Evolutionary conservation across 1,140 invertebrate species (phyloP).

Genomic region (Pogonognathellus flavescens): DNA sequence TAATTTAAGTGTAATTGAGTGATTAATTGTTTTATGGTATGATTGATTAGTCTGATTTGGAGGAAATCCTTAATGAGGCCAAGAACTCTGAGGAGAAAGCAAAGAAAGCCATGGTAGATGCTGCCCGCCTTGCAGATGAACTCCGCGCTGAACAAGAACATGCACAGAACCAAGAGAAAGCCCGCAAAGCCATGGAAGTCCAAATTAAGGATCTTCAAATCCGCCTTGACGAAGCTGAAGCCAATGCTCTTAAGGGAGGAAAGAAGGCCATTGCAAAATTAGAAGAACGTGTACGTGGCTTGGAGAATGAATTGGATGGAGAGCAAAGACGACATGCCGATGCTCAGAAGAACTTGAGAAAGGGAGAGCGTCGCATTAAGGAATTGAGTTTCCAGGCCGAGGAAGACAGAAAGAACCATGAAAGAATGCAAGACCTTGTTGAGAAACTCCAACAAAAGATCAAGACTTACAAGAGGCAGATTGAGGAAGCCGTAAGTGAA

Average conservation of each 20-base stretch:
- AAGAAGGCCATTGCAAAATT: conserved; percentile 97
- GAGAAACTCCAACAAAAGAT: conserved; percentile 99
- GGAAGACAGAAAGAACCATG: conserved; percentile 97
- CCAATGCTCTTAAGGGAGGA: conserved; percentile 96
- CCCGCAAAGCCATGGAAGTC: conserved; percentile 95
- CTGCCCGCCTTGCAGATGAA: conserved; percentile 96
- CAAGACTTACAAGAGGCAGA: conserved; percentile 99
- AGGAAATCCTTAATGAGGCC: conserved; percentile 95
- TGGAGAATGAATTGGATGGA: conserved; percentile 97
- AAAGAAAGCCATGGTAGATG: conserved; percentile 98
- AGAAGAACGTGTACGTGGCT: conserved; percentile 93
- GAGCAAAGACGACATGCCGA: conserved; percentile 98
- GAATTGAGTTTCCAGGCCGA: conserved; percentile 96
- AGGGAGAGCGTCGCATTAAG: conserved; percentile 95
- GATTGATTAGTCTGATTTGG: conserved; percentile 81
- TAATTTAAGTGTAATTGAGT: conserved; percentile 2
- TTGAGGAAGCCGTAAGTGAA: conserved; percentile 88
- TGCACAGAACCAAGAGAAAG: conserved; percentile 96
- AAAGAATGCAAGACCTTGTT: conserved; percentile 96
- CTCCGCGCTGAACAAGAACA: conserved; percentile 99
- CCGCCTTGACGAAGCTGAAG: conserved; percentile 95
- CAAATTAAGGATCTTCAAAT: conserved; percentile 96
- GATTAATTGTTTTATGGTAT: neutral
- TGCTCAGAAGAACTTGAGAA: conserved; percentile 95
- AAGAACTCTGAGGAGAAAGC: conserved; percentile 97